Evolutionary conservation across 2,113 vertebrate species (phyloP).

Genomic region (Saccopteryx leptura): DNA sequence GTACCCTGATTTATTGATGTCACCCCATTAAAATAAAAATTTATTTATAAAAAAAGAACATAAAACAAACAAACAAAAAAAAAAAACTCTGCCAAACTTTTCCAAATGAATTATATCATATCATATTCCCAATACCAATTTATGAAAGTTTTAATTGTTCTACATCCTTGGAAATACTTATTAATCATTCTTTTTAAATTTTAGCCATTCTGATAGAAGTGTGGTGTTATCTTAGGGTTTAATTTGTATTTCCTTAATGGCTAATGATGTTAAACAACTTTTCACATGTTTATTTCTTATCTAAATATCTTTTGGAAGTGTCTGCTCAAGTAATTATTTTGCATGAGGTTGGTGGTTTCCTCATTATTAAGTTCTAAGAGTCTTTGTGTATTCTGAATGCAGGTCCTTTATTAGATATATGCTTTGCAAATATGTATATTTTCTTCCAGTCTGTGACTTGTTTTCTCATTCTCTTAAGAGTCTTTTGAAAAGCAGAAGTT

Average conservation of each 20-base stretch:
- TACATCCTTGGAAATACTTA: not conserved
- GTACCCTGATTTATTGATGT: no score
- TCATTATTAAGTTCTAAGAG: slow-evolving; percentile 42
- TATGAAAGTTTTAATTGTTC: not conserved
- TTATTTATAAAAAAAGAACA: no score
- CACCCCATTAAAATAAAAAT: no score
- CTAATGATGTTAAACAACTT: slow-evolving; percentile 10
- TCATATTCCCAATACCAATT: not conserved
- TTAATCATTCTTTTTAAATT: not conserved
- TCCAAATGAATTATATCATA: not conserved
- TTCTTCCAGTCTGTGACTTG: not conserved
- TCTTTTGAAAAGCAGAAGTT: slow-evolving; percentile 43
- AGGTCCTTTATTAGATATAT: not conserved
- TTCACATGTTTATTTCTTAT: slow-evolving; percentile 45
- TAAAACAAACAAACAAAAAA: not conserved
- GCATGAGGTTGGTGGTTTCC: slow-evolving; percentile 21
- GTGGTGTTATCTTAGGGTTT: not conserved
- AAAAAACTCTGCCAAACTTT: slow-evolving; percentile 13
- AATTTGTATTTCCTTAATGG: slow-evolving; percentile 33
- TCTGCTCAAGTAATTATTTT: slow-evolving; percentile 51
- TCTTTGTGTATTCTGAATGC: slow-evolving; percentile 1
- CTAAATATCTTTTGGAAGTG: not conserved
- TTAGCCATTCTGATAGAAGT: not conserved
- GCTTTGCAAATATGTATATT: slow-evolving; percentile 42
- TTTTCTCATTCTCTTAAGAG: not conserved